Evolutionary conservation across 2,797 vertebrate species (phyloP), one percentile per base, ranked within the genome.

Genomic region (Typhlichthys eigenmanni): DNA sequence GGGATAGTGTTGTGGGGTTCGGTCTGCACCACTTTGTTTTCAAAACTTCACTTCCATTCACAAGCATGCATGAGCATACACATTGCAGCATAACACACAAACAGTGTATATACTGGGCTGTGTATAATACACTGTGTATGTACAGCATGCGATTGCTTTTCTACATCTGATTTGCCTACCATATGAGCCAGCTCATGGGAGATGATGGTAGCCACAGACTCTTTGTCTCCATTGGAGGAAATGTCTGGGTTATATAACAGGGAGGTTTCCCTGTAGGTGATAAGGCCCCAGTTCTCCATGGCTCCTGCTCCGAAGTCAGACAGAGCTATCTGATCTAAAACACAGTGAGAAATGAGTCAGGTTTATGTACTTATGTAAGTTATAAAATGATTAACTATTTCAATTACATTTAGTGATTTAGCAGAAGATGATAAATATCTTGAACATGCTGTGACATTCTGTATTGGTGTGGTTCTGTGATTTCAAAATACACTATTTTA

Each of bases 251-350:
- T 87, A 0, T 88, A 97, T 24, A 98, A 91, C 62, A 98, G 89
- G 0, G 92, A 68, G 0, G 81, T 94, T 83, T 98, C 97, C 55
- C 96, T 90, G 90, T 98, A 98, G 0, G 96, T 98, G 85, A 98
- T 91, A 53, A 98, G 91, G n/a, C 97, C 97, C 97, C 97, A 98
- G 91, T 98, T 98, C 89, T 98, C 97, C 97, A 98, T 98, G 2
- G 96, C 97, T 0, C 96, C 96, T 0, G 95, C 95, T 0, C 91
- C 94, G 71, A 98, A 98, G 80, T 98, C 96, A 0, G 97, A 96
- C 17, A 98, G 85, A 13, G 85, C 96, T 0, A 98, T 92, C 88
- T 98, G 97, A 80, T 98, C 97, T 98, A 13, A 0, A 61, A 38
- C 1, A 17, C 10, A 5, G 55, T 46, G 11, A 9, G 6, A 9